Evolutionary conservation across 2,113 vertebrate species (phyloP), one percentile per base, ranked within the genome.

Genomic region (Caloenas nicobarica): DNA sequence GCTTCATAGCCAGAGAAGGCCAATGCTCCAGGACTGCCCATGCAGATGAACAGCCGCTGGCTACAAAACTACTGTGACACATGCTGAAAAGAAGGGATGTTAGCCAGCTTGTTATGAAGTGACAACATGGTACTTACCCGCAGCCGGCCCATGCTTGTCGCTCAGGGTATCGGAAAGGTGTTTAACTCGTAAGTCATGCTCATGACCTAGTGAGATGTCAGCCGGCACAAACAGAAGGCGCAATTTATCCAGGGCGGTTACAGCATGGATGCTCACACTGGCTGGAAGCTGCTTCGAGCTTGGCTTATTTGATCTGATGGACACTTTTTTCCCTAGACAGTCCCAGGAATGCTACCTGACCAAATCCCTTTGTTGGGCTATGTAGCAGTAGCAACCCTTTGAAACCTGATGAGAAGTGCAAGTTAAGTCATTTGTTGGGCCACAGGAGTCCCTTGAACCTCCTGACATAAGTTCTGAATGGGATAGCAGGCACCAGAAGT

Each of bases 151-250:
- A 88, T 99, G 99, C 98, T 99, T 99, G 98, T 99, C 99, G 92
- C 96, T 98, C 98, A 98, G 98, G 97, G 98, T 97, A 92, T 99
- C 99, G 93, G 97, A 98, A 96, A 97, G 98, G 97, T 98, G 98
- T 98, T 99, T 99, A 98, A 98, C 98, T 97, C 98, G 98, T 95
- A 98, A 98, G 97, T 99, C 99, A 96, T 98, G 98, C 98, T 99
- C 98, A 97, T 98, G 98, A 99, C 99, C 99, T 99, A 98, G 98
- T 98, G 96, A 97, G 97, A 97, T 48, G 98, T 90, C 89, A 96
- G 98, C 97, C 93, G 87, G 93, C 97, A 98, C 97, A 98, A 98
- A 98, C 95, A 98, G 95, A 98, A 97, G 97, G 97, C 85, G 98
- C 93, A 78, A 81, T 98, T 98, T 98, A 98, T 97, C 97, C 98